Conservation (phyloP, 1,140 invertebrate genomes). For the Tachypleus tridentatus region DNA sequence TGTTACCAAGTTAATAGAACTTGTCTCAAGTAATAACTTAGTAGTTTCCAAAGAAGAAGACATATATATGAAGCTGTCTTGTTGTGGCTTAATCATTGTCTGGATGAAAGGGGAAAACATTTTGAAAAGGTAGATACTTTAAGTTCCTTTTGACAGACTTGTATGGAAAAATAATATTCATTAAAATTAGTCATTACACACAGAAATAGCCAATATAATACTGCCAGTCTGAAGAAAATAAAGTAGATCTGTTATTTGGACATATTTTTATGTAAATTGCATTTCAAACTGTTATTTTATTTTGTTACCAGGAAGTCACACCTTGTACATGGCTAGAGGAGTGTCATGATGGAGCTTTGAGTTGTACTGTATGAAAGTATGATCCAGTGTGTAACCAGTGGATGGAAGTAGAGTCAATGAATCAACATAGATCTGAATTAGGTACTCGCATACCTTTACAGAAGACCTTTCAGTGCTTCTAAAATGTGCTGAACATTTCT, state of each 20-base stretch:
- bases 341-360: constrained; percentile 43
- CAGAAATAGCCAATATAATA: too few species aligned
- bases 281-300: too few species aligned
- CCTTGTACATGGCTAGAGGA: constrained; percentile 45
- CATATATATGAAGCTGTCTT: constrained; percentile 43
- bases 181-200: too few species aligned
- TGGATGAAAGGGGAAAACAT: constrained; percentile 26
- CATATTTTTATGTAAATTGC: too few species aligned
- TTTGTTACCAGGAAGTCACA: constrained; percentile 36
- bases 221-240: too few species aligned
- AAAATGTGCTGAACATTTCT: too few species aligned
- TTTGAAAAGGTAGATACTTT: constrained; percentile 30
- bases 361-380: constrained; percentile 40
- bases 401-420: constrained; percentile 43
- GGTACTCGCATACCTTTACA: constrained; percentile 26
- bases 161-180: background rate
- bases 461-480: too few species aligned
- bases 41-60: constrained; percentile 42
- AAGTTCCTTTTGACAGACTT: background rate
- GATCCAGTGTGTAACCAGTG: constrained; percentile 42
- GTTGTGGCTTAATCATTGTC: constrained; percentile 39
- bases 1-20: constrained; percentile 38
- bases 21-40: constrained; percentile 43
- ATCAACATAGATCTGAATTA: constrained; percentile 38
- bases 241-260: too few species aligned